Evolutionary conservation across 2,113 vertebrate genomes (phyloP).

Genomic region (Thinocorus orbignyianus): DNA sequence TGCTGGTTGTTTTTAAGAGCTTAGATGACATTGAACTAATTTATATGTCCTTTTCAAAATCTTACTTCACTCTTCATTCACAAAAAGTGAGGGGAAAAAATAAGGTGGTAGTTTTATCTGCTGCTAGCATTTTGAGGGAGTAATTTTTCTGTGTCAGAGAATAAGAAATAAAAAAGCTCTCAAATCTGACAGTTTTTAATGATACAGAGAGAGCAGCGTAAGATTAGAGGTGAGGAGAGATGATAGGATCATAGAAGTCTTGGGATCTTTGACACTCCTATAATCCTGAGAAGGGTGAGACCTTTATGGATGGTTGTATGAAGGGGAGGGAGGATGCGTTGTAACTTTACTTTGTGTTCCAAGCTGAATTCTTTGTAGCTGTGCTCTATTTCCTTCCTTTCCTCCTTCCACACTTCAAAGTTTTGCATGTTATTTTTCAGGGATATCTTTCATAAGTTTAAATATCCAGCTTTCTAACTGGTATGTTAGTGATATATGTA

Average conservation of each 20-base stretch:
- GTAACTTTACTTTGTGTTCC: background rate
- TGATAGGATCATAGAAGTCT: background rate
- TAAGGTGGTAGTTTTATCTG: background rate
- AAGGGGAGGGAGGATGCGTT: background rate
- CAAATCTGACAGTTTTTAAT: background rate
- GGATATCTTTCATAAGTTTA: background rate
- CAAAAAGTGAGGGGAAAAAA: fast-evolving
- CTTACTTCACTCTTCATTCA: background rate
- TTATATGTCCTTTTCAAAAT: background rate
- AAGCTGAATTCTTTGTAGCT: background rate
- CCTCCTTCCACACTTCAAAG: background rate
- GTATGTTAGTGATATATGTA: no score
- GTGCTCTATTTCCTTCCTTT: background rate
- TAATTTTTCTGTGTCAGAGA: background rate
- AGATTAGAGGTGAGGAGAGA: background rate
- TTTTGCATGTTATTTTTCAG: background rate
- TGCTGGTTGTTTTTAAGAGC: background rate
- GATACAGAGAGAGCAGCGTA: background rate
- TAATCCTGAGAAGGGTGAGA: background rate
- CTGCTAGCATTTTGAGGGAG: background rate
- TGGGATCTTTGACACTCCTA: background rate
- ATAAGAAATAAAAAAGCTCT: background rate
- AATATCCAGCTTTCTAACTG: background rate
- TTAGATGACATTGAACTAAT: background rate
- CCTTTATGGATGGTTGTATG: background rate